Evolutionary conservation across 92 coral and sea anemone species (phyloP).

Genomic region (Epizoanthus fatuus): DNA sequence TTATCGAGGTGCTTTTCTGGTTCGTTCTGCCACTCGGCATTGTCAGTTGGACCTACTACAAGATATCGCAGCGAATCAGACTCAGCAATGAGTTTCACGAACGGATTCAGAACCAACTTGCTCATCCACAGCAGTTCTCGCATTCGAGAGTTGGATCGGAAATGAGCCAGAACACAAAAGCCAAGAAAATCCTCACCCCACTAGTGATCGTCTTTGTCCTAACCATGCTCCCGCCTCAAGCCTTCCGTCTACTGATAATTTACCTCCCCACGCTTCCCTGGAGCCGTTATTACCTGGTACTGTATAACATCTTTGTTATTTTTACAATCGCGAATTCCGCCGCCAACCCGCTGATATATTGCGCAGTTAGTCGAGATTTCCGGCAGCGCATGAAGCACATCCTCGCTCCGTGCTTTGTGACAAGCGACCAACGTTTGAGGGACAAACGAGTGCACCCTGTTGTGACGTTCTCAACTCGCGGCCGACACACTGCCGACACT

Average conservation of each 20-base stretch:
- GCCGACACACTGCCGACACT: too few species aligned
- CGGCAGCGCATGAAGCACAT: background rate
- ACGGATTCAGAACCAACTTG: conserved; percentile 4
- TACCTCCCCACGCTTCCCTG: conserved; percentile 11
- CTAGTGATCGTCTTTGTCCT: conserved; percentile 12
- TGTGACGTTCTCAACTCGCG: too few species aligned
- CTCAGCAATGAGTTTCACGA: conserved; percentile 4
- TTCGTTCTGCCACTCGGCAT: background rate
- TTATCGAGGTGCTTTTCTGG: background rate
- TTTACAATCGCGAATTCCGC: conserved; percentile 1
- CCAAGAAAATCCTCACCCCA: conserved; percentile 28
- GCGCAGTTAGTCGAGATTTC: conserved; percentile 9
- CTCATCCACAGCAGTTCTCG: background rate
- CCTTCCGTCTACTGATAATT: background rate
- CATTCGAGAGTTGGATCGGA: background rate
- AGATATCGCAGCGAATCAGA: conserved; percentile 12
- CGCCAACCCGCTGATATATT: conserved; percentile 13
- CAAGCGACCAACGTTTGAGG: too few species aligned
- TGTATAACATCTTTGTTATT: conserved; percentile 15
- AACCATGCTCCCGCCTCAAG: conserved; percentile 14
- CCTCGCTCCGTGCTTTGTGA: too few species aligned
- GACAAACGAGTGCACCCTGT: too few species aligned
- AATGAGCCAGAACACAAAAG: conserved; percentile 15
- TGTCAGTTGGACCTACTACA: conserved; percentile 5
- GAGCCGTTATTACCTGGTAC: conserved; percentile 2